A percentile compares a stretch with the other conserved stretches of the same genome.
Evolutionary conservation across 2,888 invertebrate species (phyloP).

Genomic region (Eulithis testata): DNA sequence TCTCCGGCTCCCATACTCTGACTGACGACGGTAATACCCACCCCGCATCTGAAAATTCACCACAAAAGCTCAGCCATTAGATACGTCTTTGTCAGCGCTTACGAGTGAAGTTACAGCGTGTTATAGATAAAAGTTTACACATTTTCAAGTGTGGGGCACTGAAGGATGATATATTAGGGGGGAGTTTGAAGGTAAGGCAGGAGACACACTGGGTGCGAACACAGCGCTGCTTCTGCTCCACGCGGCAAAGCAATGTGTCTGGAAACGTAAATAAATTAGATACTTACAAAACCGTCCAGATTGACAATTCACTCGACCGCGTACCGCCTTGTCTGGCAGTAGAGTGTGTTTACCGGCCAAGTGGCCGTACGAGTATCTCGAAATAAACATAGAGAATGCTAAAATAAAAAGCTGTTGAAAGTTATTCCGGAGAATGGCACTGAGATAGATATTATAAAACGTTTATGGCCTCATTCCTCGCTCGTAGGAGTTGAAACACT

Average conservation of each 20-base stretch:
- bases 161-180: constrained; percentile 2
- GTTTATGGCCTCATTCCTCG: constrained; percentile 10
- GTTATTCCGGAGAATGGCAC: constrained; percentile 6
- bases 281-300: too few relatives aligned
- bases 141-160: not conserved
- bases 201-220: too few relatives aligned
- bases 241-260: too few relatives aligned
- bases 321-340: not conserved
- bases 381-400: constrained; percentile 9
- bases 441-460: constrained; percentile 17
- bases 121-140: constrained; percentile 21
- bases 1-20: too few relatives aligned
- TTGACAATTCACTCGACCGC: not conserved
- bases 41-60: too few relatives aligned
- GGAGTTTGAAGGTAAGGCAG: not conserved
- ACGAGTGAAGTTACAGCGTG: constrained; percentile 15
- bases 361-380: constrained; percentile 9
- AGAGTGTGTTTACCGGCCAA: not conserved
- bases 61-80: not conserved
- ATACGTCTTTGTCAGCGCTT: constrained; percentile 18
- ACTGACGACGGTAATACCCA: too few relatives aligned
- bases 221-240: too few relatives aligned
- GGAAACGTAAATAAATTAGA: too few relatives aligned
- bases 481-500: not conserved
- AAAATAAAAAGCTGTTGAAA: constrained; percentile 8